These are phyloP conservation scores for Amyelois transitella DNA, from an alignment of 1,140 invertebrate genomes.

Conservation along the genomic window DNA sequence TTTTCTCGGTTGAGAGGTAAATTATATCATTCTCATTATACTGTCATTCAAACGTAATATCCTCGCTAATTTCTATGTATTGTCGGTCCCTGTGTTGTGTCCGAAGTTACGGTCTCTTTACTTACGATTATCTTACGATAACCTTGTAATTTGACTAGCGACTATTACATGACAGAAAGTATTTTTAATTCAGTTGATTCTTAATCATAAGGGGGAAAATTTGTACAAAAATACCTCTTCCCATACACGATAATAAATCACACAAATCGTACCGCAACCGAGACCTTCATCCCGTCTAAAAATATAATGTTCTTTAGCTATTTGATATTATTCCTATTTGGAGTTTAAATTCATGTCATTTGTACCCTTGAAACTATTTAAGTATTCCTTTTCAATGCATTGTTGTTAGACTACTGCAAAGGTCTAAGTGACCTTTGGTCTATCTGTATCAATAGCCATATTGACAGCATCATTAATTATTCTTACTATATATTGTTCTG, in stretches of 20 bases:
- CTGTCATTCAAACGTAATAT: background rate
- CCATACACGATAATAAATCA: no score
- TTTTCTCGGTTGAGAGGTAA: conserved; percentile 63
- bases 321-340: background rate
- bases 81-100: background rate
- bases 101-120: no score
- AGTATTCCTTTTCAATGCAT: background rate
- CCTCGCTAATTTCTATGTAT: background rate
- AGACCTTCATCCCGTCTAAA: conserved; percentile 53
- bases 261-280: conserved; percentile 26
- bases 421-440: conserved; percentile 30
- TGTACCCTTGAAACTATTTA: background rate
- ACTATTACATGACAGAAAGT: conserved; percentile 2
- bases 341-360: background rate
- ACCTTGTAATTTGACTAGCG: conserved; percentile 25
- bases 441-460: conserved; percentile 1
- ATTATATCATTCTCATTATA: background rate
- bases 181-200: background rate
- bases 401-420: background rate
- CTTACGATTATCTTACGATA: conserved; percentile 10
- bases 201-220: background rate
- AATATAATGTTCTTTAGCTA: conserved; percentile 31
- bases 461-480: background rate
- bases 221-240: background rate
- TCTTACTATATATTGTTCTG: background rate